Percentiles rank a stretch among this genome's conserved stretches.
Conservation (phyloP, 2,113 vertebrate species). For the Octodon degus region DNA sequence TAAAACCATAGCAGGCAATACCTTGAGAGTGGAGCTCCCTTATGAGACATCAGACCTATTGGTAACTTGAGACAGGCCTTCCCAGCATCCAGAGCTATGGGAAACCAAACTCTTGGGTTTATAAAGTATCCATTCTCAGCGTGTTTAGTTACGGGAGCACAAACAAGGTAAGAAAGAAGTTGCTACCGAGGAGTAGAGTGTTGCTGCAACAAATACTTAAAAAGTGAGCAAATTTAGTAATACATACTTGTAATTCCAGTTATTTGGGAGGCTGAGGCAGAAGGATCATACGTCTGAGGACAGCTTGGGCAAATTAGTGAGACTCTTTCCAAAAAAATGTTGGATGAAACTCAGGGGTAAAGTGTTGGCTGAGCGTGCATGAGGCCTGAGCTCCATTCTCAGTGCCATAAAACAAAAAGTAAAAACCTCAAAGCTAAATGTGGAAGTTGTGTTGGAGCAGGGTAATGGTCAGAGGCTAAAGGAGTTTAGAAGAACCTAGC, state of each 20-base stretch:
- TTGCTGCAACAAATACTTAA: not conserved
- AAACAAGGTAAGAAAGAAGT: not conserved
- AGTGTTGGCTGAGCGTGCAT: not conserved
- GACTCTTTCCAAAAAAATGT: not conserved
- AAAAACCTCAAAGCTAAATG: not conserved
- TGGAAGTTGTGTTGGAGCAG: not conserved
- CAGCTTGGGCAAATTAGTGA: not conserved
- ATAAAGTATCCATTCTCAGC: not conserved
- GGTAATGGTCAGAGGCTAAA: not conserved
- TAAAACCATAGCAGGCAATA: not conserved
- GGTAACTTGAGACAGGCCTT: not conserved
- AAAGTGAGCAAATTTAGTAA: not conserved
- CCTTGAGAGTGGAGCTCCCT: not conserved
- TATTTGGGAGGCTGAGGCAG: not conserved
- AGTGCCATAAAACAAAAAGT: not conserved
- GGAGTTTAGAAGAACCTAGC: not conserved
- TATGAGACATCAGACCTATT: not conserved
- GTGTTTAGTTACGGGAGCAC: not conserved
- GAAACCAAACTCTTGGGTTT: not conserved
- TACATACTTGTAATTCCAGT: not conserved
- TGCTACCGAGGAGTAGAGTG: not conserved
- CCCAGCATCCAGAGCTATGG: not conserved
- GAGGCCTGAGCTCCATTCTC: not conserved
- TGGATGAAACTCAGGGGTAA: not conserved
- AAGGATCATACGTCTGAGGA: not conserved